phyloP scores from a whole-genome alignment of 2,113 vertebrate species.

The Brachionichthys hirsutus region DNA sequence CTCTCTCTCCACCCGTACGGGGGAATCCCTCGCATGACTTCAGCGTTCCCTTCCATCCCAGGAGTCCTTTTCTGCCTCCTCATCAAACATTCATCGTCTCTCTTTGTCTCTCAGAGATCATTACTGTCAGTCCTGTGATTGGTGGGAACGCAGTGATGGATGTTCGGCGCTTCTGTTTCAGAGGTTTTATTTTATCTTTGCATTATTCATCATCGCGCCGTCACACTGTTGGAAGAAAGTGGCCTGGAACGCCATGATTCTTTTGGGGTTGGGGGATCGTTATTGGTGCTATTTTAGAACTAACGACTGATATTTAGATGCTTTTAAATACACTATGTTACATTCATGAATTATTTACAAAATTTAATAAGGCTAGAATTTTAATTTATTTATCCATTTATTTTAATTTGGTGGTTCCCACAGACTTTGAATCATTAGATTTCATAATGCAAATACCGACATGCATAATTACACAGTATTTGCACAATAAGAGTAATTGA shows the following conservation, averaged over 20 bases:
- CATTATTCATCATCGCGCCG: slow-evolving; percentile 65
- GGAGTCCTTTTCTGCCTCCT: slow-evolving; percentile 44
- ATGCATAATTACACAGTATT: neutral
- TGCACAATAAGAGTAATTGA: too few species aligned
- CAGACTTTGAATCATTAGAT: neutral
- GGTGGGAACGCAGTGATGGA: slow-evolving; percentile 42
- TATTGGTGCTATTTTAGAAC: slow-evolving; percentile 1
- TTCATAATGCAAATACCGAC: neutral
- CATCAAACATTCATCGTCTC: slow-evolving; percentile 66
- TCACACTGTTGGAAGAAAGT: slow-evolving; percentile 18
- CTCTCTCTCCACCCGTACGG: slow-evolving; percentile 24
- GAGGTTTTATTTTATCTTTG: slow-evolving; percentile 43
- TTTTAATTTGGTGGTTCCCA: neutral
- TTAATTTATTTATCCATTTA: neutral
- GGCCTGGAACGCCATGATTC: neutral
- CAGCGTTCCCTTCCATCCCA: slow-evolving; percentile 27
- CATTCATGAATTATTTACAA: neutral
- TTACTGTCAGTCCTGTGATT: slow-evolving; percentile 41
- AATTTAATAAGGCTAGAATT: too few species aligned
- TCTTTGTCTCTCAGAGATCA: slow-evolving; percentile 54
- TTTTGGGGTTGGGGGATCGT: slow-evolving; percentile 1
- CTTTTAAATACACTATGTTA: slow-evolving; percentile 1
- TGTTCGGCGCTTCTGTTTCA: slow-evolving; percentile 36
- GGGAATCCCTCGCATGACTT: slow-evolving; percentile 46
- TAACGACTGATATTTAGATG: neutral